Evolutionary conservation across 2,888 invertebrate genomes (phyloP).

Genomic region (Nasonovia ribisnigri): DNA sequence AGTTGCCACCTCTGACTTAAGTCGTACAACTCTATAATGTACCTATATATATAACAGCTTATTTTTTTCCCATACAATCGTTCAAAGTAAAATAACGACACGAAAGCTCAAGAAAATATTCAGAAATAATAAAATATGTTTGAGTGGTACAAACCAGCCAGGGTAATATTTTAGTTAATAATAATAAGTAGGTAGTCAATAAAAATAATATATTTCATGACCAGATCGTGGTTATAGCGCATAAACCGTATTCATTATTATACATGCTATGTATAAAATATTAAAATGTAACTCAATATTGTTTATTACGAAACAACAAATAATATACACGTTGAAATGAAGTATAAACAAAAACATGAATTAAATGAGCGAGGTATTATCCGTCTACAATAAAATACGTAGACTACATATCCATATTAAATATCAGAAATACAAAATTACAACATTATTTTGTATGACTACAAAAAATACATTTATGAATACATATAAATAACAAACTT

Average conservation of each 20-base stretch:
- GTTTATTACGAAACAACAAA: conserved; percentile 39
- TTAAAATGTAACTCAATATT: conserved; percentile 9
- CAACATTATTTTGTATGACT: conserved; percentile 4
- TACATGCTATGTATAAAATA: not conserved
- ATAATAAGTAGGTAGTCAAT: not conserved
- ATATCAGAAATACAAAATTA: conserved; percentile 18
- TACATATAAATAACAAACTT: conserved; percentile 41
- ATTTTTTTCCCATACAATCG: not conserved
- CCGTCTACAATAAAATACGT: not conserved
- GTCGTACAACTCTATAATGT: no score
- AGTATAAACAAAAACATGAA: conserved; percentile 45
- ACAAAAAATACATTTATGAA: conserved; percentile 18
- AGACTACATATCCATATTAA: not conserved
- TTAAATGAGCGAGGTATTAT: conserved; percentile 47
- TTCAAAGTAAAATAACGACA: not conserved
- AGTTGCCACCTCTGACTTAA: not conserved
- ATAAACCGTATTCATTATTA: not conserved
- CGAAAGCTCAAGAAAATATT: not conserved
- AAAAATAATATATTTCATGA: not conserved
- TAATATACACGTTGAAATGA: conserved; percentile 24
- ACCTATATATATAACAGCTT: not conserved
- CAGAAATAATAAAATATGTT: not conserved
- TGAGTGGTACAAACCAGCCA: not conserved
- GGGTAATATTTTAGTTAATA: not conserved
- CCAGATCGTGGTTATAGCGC: not conserved